A percentile compares a stretch with the other conserved stretches of the same genome.
Evolutionary conservation across 2,797 vertebrate genomes (phyloP).

Genomic region (Heterohyrax brucei): DNA sequence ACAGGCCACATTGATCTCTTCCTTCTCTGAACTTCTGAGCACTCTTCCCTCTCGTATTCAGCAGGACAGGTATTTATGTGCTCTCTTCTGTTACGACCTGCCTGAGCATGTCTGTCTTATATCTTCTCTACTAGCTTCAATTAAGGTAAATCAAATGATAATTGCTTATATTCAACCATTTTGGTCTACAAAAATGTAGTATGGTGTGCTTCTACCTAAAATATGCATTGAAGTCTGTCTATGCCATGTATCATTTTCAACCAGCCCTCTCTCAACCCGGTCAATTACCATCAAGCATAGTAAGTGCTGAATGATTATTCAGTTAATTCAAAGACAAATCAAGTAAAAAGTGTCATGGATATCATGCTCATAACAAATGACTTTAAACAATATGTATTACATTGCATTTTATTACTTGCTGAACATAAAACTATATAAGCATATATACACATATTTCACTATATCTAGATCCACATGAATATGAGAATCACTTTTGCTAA

Average conservation of each 20-base stretch:
- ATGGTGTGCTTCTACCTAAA: background rate
- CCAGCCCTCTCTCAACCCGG: background rate
- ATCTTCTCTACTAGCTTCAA: background rate
- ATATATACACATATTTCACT: background rate
- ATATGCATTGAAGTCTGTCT: background rate
- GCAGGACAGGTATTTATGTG: background rate
- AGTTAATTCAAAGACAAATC: background rate
- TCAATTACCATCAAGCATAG: background rate
- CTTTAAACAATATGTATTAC: background rate
- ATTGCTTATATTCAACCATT: slow-evolving; percentile 36
- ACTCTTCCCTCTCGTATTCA: slow-evolving; percentile 1
- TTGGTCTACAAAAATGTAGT: background rate
- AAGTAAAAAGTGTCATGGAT: background rate
- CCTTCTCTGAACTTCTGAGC: slow-evolving; percentile 32
- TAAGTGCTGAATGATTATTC: slow-evolving; percentile 8
- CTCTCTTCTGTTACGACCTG: background rate
- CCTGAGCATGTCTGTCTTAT: background rate
- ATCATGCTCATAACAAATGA: slow-evolving; percentile 18
- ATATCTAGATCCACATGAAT: background rate
- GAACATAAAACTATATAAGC: background rate
- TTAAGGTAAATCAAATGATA: background rate
- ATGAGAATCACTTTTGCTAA: slow-evolving; percentile 42
- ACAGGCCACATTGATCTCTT: background rate
- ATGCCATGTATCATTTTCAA: slow-evolving; percentile 42
- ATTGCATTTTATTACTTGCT: background rate